These are phyloP conservation scores for Pristionchus mayeri DNA, from an alignment of 2,888 invertebrate species.

Conservation along the genomic window DNA sequence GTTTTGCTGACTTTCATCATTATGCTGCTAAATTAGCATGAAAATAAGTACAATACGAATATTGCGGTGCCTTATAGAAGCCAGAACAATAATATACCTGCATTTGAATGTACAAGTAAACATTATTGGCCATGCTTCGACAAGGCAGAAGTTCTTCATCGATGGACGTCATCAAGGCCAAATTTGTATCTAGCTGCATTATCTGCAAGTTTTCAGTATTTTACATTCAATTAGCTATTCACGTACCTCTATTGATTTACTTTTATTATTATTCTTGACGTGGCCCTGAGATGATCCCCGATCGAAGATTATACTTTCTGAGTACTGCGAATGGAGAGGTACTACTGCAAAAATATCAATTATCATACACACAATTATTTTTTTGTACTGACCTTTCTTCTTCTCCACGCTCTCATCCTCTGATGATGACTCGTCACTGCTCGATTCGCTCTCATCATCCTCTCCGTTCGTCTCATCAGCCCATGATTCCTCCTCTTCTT, in stretches of 20 bases:
- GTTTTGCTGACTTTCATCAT: no score
- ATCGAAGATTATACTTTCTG: slow-evolving; percentile 50
- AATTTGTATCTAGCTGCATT: slow-evolving; percentile 35
- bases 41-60: neutral
- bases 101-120: slow-evolving; percentile 97
- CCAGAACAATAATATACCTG: slow-evolving; percentile 52
- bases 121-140: slow-evolving; percentile 67
- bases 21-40: no score
- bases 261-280: neutral
- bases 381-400: neutral
- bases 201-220: neutral
- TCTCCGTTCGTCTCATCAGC: neutral
- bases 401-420: neutral
- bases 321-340: neutral
- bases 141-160: slow-evolving; percentile 53
- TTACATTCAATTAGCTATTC: neutral
- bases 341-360: neutral
- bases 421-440: neutral
- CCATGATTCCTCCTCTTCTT: slow-evolving; percentile 13
- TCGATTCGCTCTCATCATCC: neutral
- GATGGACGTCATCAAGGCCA: slow-evolving; percentile 53
- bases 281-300: neutral
- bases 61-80: neutral
- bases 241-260: neutral
- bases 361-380: neutral